Evolutionary conservation across 92 coral and sea anemone species (phyloP), one percentile per base, ranked within the genome.

Genomic region (Anthopleura xanthogrammica): DNA sequence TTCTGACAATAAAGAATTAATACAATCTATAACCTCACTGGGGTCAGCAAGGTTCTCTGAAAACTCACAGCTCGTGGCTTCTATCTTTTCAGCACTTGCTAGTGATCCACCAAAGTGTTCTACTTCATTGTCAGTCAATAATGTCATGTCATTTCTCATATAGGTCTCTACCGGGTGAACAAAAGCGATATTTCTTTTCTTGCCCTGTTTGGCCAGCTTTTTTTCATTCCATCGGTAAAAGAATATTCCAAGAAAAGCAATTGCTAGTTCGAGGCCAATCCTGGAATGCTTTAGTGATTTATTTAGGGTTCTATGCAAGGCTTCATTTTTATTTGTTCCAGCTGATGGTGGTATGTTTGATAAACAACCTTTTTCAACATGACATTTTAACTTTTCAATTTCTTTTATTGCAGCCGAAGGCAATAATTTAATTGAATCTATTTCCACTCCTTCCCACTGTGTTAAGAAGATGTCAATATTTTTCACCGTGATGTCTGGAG

Each of bases 191-290:
- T 41, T 55, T 60, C 73, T 60, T 0, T 79, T 11, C 12, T 50
- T 62, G 58, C 57, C 77, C 23, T 64, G 48, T 6, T 43, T 43
- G 2, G 48, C 2, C 3, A 55, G 70, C 65, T 77, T 82, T 55
- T 87, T 87, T 82, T 87, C 87, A 77, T 87, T 82, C 90, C 90
- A 87, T 66, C 71, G 76, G 87, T 87, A 87, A 72, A 87, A 87
- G 57, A 82, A 87, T 36, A 36, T 72, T 29, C 83, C 90, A 43
- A 87, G 86, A 64, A 82, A 87, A 22, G 90, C 87, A 64, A 87
- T 60, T 64, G 90, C 90, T 43, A 83, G 29, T 83, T 87, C 76
- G 54, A 83, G 79, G 40, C 90, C 90, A 82, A 87, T 83, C 52
- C 83, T 83, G 7, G 87, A 77, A 48, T 87, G 73, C 72, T 55